A percentile compares a stretch with the other conserved stretches of the same genome.
These are phyloP conservation scores for Gobiocypris rarus DNA, from an alignment of 2,113 vertebrate genomes.

Conservation along the genomic window DNA sequence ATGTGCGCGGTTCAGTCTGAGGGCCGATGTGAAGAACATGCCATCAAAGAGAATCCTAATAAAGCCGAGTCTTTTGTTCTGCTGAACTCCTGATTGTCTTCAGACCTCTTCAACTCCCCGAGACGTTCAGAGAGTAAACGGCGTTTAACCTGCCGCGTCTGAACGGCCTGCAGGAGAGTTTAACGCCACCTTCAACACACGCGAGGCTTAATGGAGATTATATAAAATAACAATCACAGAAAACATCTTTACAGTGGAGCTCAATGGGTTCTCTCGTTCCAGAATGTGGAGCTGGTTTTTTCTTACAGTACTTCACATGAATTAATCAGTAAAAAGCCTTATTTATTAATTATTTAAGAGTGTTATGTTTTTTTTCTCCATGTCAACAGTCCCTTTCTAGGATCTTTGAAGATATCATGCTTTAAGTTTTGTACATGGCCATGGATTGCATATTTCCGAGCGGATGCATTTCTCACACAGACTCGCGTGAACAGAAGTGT, in stretches of 20 bases:
- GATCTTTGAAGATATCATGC: neutral
- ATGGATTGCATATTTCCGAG: neutral
- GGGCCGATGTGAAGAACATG: constrained; percentile 67
- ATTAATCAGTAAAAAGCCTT: neutral
- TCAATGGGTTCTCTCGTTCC: neutral
- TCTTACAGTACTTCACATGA: neutral
- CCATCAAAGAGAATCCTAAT: constrained; percentile 72
- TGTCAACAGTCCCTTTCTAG: neutral
- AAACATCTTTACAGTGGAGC: neutral
- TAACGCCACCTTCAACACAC: no score
- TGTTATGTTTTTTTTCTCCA: neutral
- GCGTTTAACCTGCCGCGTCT: constrained; percentile 18
- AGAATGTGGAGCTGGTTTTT: neutral
- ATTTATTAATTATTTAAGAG: neutral
- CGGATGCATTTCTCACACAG: neutral
- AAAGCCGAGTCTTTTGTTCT: constrained; percentile 62
- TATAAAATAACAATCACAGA: neutral
- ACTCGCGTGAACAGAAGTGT: neutral
- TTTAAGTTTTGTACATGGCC: neutral
- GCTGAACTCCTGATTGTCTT: constrained; percentile 71
- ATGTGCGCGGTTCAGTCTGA: constrained; percentile 20
- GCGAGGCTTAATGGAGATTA: no score
- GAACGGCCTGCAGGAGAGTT: no score
- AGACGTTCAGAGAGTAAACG: neutral
- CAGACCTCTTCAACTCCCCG: constrained; percentile 22